Evolutionary conservation across 2,797 vertebrate species (phyloP).

Genomic region (Rhincodon typus): DNA sequence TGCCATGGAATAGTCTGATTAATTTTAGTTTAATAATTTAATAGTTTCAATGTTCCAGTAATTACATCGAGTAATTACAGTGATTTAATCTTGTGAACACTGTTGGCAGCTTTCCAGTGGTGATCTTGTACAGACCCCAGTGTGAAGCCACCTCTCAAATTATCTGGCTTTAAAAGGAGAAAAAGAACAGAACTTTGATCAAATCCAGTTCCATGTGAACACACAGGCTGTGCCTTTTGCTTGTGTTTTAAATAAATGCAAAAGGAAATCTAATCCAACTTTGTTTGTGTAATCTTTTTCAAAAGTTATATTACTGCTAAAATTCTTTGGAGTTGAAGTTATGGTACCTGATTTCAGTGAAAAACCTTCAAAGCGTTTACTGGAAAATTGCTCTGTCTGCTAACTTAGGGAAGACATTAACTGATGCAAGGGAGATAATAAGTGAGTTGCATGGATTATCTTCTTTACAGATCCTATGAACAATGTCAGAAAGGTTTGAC

Average conservation of each 20-base stretch:
- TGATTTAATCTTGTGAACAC: constrained; percentile 57
- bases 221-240: not conserved
- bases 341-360: not conserved
- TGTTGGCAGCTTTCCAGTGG: constrained; percentile 52
- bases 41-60: constrained; percentile 63
- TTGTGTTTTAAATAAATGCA: not conserved
- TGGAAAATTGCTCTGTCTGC: not conserved
- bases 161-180: not conserved
- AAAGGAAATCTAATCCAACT: not conserved
- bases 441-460: not conserved
- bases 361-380: not conserved
- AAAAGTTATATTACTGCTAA: not conserved
- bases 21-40: constrained; percentile 69
- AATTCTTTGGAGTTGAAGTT: not conserved
- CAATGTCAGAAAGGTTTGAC: not conserved
- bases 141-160: not conserved
- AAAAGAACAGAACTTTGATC: not conserved
- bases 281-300: not conserved
- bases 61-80: constrained; percentile 72
- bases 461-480: not conserved
- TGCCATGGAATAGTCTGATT: constrained; percentile 59
- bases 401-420: not conserved
- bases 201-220: not conserved
- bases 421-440: not conserved
- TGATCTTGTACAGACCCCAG: not conserved